phyloP scores from a whole-genome alignment of 2,113 vertebrate genomes.

The Neotoma lepida region DNA sequence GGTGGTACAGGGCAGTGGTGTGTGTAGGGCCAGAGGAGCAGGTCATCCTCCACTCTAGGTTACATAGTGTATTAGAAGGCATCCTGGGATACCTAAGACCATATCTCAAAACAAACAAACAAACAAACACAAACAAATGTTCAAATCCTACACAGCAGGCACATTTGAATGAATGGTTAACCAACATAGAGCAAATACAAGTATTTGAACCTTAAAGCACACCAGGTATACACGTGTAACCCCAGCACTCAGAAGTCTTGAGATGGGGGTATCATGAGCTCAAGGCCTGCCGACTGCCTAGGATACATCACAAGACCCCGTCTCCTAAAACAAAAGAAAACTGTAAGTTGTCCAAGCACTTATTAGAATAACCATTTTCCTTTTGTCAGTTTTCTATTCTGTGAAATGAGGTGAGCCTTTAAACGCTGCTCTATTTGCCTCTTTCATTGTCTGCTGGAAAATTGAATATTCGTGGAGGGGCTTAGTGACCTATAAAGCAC shows the following conservation, averaged over 20 bases:
- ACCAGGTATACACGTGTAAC: neutral
- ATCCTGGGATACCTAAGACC: neutral
- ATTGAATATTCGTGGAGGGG: slow-evolving; percentile 4
- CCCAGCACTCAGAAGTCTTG: neutral
- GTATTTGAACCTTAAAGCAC: slow-evolving; percentile 44
- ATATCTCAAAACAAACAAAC: neutral
- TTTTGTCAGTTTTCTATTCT: slow-evolving; percentile 38
- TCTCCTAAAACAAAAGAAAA: neutral
- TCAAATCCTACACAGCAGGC: neutral
- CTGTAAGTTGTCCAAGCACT: slow-evolving; percentile 2
- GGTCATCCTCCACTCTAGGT: neutral
- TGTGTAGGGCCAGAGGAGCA: neutral
- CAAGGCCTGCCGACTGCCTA: neutral
- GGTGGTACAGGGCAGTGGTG: neutral
- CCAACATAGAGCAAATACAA: neutral
- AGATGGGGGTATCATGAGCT: neutral
- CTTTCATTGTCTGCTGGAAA: slow-evolving; percentile 37
- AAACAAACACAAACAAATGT: neutral
- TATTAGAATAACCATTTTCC: neutral
- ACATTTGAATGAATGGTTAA: slow-evolving; percentile 3
- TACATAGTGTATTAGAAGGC: too few species aligned
- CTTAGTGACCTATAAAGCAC: slow-evolving; percentile 36
- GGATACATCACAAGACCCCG: neutral
- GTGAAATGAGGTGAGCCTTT: slow-evolving; percentile 37
- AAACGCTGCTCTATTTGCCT: neutral